Conservation (phyloP, 2,888 invertebrate species). For the Drosophila subsilvestris region DNA sequence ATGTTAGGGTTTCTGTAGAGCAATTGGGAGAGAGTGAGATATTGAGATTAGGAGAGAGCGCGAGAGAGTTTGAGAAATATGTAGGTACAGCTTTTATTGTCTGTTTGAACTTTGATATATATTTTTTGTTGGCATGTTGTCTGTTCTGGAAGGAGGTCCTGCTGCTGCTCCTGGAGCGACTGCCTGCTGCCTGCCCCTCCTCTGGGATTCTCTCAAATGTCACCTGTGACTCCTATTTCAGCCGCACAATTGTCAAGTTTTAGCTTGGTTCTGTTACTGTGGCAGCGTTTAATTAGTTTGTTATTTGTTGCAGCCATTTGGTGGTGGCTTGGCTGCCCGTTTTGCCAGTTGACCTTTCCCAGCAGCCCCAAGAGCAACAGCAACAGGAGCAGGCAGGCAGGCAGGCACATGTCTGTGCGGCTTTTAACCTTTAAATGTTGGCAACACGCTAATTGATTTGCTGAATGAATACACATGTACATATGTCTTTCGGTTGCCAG, state of each 20-base stretch:
- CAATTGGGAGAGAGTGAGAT: not conserved
- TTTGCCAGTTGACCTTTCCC: slow-evolving; percentile 56
- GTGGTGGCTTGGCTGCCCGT: slow-evolving; percentile 17
- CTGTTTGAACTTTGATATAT: slow-evolving; percentile 61
- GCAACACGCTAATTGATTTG: slow-evolving; percentile 58
- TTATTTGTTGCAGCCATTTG: slow-evolving; percentile 31
- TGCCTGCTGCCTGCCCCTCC: not conserved
- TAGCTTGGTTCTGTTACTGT: slow-evolving; percentile 4
- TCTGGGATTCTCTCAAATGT: slow-evolving; percentile 44
- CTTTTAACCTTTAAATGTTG: slow-evolving; percentile 48
- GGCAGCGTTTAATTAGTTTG: slow-evolving; percentile 27
- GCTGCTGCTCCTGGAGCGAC: not conserved
- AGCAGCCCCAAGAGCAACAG: not conserved
- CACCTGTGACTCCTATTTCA: slow-evolving; percentile 29
- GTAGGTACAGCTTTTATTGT: slow-evolving; percentile 2
- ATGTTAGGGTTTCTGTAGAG: not conserved
- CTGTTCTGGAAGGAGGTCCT: not conserved
- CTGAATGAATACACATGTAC: slow-evolving; percentile 11
- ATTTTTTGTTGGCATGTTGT: not conserved
- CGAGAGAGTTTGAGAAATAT: slow-evolving; percentile 7
- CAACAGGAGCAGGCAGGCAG: slow-evolving; percentile 1
- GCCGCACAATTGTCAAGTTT: slow-evolving; percentile 16
- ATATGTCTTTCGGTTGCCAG: not conserved
- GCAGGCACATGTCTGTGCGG: slow-evolving; percentile 22
- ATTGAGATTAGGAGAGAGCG: slow-evolving; percentile 3